Percentiles rank a stretch among this genome's conserved stretches.
Conservation (phyloP, 2,797 vertebrate species). For the Takifugu ocellatus region DNA sequence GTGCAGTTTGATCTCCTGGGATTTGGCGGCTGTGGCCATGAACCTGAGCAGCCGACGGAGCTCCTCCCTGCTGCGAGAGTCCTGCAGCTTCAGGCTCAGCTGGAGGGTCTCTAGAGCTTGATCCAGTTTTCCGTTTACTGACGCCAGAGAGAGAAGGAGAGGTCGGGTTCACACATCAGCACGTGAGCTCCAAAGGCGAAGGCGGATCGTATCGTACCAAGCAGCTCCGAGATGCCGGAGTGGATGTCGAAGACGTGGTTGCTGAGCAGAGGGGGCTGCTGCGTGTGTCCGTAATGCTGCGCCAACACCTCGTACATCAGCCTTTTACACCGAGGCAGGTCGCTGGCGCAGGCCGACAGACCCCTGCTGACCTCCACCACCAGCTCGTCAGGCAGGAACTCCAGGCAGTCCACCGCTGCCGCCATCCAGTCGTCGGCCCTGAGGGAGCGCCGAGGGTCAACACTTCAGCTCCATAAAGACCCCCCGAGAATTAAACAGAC, state of each 20-base stretch:
- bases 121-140: conserved; percentile 93
- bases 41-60: conserved; percentile 90
- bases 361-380: conserved; percentile 93
- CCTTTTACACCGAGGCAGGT: conserved; percentile 80
- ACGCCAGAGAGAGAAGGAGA: conserved; percentile 18
- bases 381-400: conserved; percentile 88
- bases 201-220: conserved; percentile 77
- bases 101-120: conserved; percentile 92
- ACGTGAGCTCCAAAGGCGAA: background rate
- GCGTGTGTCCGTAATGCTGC: conserved; percentile 81
- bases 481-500: no score
- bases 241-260: conserved; percentile 91
- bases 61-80: conserved; percentile 89
- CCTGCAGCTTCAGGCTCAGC: conserved; percentile 90
- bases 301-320: conserved; percentile 84
- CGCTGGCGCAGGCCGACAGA: conserved; percentile 78
- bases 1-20: conserved; percentile 85
- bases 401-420: conserved; percentile 89
- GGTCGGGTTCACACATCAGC: background rate
- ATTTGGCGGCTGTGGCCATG: conserved; percentile 86
- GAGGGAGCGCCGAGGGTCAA: conserved; percentile 2
- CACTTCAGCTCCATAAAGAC: background rate
- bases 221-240: conserved; percentile 88
- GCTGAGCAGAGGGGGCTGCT: conserved; percentile 82
- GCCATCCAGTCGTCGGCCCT: conserved; percentile 95